phyloP scores from a whole-genome alignment of 2,888 invertebrate genomes.

The Epistrophella euchroma region DNA sequence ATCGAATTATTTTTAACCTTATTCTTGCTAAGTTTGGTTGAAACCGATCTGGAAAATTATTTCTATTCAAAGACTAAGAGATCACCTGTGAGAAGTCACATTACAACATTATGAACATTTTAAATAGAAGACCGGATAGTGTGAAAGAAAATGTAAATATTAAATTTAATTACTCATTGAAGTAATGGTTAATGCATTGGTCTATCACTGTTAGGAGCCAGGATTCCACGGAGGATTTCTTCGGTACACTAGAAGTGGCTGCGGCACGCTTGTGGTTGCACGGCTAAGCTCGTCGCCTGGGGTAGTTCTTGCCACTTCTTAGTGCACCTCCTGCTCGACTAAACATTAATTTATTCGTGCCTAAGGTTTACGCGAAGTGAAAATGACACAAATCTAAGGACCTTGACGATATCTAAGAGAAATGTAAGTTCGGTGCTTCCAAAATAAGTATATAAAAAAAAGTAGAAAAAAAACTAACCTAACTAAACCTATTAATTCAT shows the following conservation, averaged over 20 bases:
- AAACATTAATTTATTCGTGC: background rate
- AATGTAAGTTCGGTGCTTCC: background rate
- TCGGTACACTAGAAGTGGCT: background rate
- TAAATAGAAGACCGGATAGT: too few species aligned
- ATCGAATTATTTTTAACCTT: too few species aligned
- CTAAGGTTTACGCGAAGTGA: too few species aligned
- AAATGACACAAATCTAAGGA: background rate
- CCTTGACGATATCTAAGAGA: background rate
- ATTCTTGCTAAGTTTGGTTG: too few species aligned
- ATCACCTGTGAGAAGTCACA: too few species aligned
- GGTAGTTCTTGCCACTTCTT: background rate
- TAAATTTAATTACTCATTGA: too few species aligned
- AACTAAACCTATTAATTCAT: background rate
- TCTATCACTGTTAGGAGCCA: constrained; percentile 4
- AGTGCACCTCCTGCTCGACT: too few species aligned
- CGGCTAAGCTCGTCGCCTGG: background rate
- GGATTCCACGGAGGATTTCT: background rate
- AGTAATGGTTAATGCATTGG: too few species aligned
- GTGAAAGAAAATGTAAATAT: too few species aligned
- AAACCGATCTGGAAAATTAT: too few species aligned
- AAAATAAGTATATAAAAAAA: background rate
- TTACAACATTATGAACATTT: too few species aligned
- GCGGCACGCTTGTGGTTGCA: background rate
- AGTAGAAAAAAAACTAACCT: background rate
- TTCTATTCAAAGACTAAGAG: too few species aligned